These are phyloP conservation scores for Apodemus sylvaticus DNA, from an alignment of 2,113 vertebrate genomes.

Conservation along the genomic window DNA sequence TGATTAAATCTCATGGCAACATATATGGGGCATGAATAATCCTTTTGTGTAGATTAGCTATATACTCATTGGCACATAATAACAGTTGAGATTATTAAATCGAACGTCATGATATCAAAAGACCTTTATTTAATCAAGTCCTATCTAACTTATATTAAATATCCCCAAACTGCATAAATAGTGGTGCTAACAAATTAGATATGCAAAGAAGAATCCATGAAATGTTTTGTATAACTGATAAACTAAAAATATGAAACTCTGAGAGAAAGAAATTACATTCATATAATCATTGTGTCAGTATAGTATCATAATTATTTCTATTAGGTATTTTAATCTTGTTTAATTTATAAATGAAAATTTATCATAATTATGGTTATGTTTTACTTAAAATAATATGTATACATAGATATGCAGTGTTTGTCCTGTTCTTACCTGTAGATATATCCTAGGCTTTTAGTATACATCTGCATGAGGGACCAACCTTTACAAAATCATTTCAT, in stretches of 20 bases:
- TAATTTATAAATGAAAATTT: neutral
- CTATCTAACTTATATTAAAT: neutral
- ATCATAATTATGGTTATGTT: neutral
- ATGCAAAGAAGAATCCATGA: neutral
- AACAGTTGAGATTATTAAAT: neutral
- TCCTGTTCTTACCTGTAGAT: neutral
- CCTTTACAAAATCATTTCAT: constrained; percentile 33
- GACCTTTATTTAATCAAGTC: neutral
- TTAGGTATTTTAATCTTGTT: neutral
- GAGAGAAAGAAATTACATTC: neutral
- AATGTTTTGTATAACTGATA: neutral
- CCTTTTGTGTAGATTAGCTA: neutral
- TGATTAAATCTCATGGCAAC: neutral
- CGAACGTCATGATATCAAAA: neutral
- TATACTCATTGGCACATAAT: neutral
- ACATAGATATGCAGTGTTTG: neutral
- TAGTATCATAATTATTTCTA: neutral
- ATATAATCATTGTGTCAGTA: neutral
- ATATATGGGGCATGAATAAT: neutral
- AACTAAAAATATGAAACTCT: neutral
- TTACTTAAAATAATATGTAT: neutral
- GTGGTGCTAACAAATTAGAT: neutral
- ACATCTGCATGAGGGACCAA: neutral
- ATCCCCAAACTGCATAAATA: neutral
- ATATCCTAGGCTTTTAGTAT: neutral